These are phyloP conservation scores for Leptopilina syphax DNA, from an alignment of 2,888 invertebrate species.

Conservation along the genomic window DNA sequence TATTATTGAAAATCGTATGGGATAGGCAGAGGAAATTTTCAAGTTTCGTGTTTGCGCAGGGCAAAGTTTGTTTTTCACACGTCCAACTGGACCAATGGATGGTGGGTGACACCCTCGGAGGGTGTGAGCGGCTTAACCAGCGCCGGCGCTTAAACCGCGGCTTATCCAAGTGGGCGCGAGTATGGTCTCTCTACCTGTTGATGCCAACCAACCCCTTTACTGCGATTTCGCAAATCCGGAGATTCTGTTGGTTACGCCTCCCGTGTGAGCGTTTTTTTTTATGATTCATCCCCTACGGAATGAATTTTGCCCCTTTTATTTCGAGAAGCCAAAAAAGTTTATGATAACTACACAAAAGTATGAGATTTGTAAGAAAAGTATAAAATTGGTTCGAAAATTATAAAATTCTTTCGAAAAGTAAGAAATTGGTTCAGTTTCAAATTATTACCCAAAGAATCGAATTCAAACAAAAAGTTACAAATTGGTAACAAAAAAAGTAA, in stretches of 20 bases:
- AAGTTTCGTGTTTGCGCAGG: constrained; percentile 64
- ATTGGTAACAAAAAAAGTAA: no score
- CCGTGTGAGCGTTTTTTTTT: neutral
- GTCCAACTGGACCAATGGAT: constrained; percentile 69
- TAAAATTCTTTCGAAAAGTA: no score
- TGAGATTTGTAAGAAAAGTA: no score
- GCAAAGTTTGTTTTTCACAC: constrained; percentile 68
- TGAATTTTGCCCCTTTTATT: no score
- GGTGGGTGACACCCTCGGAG: constrained; percentile 74
- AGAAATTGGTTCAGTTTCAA: no score
- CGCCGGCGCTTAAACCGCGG: constrained; percentile 75
- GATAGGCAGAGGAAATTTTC: constrained; percentile 47
- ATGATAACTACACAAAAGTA: no score
- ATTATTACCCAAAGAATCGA: no score
- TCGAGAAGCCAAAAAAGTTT: no score
- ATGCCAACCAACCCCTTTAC: constrained; percentile 74
- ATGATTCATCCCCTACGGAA: no score
- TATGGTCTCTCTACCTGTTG: constrained; percentile 73
- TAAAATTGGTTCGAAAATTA: no score
- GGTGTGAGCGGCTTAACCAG: constrained; percentile 74
- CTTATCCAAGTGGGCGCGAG: constrained; percentile 73
- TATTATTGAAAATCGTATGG: no score
- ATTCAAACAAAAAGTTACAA: no score
- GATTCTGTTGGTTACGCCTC: constrained; percentile 70
- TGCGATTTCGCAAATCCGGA: constrained; percentile 73